Evolutionary conservation across 2,888 invertebrate genomes (phyloP).

Genomic region (Stenichneumon culpator): DNA sequence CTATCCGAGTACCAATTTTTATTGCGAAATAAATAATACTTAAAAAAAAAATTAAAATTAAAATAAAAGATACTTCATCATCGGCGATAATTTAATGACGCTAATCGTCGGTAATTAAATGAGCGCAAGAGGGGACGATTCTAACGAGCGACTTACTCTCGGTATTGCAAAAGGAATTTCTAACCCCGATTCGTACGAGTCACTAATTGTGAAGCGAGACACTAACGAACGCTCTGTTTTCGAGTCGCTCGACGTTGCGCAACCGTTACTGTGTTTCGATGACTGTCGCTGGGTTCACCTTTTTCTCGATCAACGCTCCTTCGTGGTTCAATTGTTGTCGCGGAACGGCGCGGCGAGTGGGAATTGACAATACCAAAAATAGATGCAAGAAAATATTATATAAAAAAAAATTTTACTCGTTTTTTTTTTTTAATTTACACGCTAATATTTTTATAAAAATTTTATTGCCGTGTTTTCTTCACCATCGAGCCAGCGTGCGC

Average conservation of each 20-base stretch:
- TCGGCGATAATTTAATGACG: background rate
- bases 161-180: constrained; percentile 67
- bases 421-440: background rate
- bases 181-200: constrained; percentile 75
- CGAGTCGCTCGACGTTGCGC: constrained; percentile 49
- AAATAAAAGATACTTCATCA: background rate
- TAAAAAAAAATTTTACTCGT: background rate
- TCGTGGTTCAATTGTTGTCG: background rate
- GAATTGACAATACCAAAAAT: background rate
- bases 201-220: constrained; percentile 74
- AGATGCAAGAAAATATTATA: background rate
- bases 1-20: background rate
- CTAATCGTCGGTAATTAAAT: constrained; percentile 41
- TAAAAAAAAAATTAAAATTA: background rate
- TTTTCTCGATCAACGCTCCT: background rate
- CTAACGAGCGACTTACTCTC: constrained; percentile 17
- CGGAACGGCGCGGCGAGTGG: background rate
- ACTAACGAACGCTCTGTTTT: constrained; percentile 75
- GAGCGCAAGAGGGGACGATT: constrained; percentile 5
- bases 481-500: constrained; percentile 24
- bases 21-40: background rate
- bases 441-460: background rate
- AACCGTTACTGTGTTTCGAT: constrained; percentile 32
- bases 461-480: background rate
- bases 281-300: constrained; percentile 20